Evolutionary conservation across 2,888 invertebrate species (phyloP).

Genomic region (Balanococcus diminutus): DNA sequence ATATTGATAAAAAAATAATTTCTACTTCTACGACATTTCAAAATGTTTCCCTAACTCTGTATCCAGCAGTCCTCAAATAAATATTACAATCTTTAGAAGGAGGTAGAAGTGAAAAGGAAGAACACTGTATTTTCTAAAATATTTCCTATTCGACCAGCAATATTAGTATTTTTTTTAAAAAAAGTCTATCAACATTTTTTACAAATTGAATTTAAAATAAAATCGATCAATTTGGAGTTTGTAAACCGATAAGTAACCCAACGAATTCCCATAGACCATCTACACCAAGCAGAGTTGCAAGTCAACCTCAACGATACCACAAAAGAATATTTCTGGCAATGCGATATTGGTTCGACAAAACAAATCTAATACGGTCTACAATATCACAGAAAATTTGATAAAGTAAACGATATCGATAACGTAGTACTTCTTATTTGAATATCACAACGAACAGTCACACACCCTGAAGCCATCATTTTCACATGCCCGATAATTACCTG

Average conservation of each 20-base stretch:
- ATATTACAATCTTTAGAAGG: too few species aligned
- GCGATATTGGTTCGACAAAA: background rate
- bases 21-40: background rate
- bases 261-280: background rate
- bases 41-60: too few species aligned
- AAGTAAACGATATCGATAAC: background rate
- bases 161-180: too few species aligned
- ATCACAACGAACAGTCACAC: background rate
- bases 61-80: too few species aligned
- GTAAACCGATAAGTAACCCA: background rate
- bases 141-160: background rate
- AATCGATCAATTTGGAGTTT: too few species aligned
- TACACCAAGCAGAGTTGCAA: background rate
- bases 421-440: background rate
- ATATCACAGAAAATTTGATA: conserved; percentile 1
- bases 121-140: background rate
- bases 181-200: too few species aligned
- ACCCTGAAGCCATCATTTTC: background rate
- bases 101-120: background rate
- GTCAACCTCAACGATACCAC: background rate
- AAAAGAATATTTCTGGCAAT: background rate
- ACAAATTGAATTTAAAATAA: too few species aligned
- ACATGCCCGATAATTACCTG: background rate
- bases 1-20: background rate
- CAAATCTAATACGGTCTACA: background rate